Conservation (phyloP, 2,113 vertebrate genomes). For the Parus major region DNA sequence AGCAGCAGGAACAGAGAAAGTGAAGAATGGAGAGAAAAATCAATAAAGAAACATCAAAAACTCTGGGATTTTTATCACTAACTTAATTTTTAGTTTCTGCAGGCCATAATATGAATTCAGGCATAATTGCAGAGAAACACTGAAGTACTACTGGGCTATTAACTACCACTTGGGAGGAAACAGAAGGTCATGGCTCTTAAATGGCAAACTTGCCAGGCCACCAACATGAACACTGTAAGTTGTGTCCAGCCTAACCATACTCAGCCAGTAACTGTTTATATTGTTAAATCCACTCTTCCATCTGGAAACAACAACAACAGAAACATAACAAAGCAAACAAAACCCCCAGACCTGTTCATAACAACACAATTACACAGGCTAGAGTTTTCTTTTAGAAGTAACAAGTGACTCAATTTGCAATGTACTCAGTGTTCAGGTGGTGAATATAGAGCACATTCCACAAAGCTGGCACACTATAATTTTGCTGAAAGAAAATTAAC, state of each 20-base stretch:
- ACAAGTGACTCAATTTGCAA: background rate
- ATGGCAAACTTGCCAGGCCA: background rate
- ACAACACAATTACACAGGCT: background rate
- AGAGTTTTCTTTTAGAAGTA: background rate
- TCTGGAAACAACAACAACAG: background rate
- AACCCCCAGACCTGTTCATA: background rate
- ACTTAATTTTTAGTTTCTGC: background rate
- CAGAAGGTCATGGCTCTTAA: background rate
- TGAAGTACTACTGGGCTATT: background rate
- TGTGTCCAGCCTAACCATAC: background rate
- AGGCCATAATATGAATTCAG: background rate
- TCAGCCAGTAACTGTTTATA: background rate
- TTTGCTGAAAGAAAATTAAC: background rate
- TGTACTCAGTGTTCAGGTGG: background rate
- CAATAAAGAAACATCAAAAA: background rate
- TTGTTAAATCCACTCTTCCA: background rate
- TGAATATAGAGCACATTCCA: background rate
- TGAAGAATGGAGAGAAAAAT: background rate
- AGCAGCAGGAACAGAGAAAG: background rate
- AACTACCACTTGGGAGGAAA: background rate
- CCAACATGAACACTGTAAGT: background rate
- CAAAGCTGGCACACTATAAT: background rate
- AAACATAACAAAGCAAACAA: background rate
- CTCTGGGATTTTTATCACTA: background rate
- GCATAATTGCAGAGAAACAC: background rate